phyloP scores from a whole-genome alignment of 2,797 vertebrate species.

The Amblyraja radiata region DNA sequence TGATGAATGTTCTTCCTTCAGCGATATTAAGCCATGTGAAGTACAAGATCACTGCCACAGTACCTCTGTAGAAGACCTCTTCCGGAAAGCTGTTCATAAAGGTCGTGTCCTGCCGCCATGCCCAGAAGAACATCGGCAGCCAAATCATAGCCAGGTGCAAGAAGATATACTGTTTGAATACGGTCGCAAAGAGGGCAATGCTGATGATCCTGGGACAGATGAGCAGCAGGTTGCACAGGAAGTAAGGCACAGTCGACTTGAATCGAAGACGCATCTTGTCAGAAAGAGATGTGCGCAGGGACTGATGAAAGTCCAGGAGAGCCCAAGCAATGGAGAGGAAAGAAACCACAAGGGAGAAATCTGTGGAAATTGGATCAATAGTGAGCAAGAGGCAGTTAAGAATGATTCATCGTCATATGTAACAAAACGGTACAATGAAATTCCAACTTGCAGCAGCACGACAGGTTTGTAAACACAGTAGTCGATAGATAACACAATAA shows the following conservation, averaged over 20 bases:
- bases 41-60: constrained; percentile 80
- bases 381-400: neutral
- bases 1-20: constrained; percentile 62
- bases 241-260: constrained; percentile 70
- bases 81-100: constrained; percentile 72
- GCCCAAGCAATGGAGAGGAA: constrained; percentile 84
- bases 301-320: constrained; percentile 86
- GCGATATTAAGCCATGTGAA: constrained; percentile 94
- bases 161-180: constrained; percentile 57
- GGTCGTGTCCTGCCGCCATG: constrained; percentile 66
- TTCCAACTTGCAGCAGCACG: no score
- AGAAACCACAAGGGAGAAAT: constrained; percentile 66
- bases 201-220: constrained; percentile 71
- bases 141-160: constrained; percentile 72
- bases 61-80: constrained; percentile 79
- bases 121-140: constrained; percentile 71
- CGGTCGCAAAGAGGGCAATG: constrained; percentile 70
- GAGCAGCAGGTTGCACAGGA: constrained; percentile 87
- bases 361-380: constrained; percentile 50
- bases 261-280: constrained; percentile 66
- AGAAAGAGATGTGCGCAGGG: constrained; percentile 77
- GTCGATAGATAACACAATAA: no score
- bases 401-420: no score
- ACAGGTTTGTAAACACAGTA: no score
- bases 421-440: no score